phyloP scores from a whole-genome alignment of 2,888 invertebrate genomes.

The Magallana nippona region DNA sequence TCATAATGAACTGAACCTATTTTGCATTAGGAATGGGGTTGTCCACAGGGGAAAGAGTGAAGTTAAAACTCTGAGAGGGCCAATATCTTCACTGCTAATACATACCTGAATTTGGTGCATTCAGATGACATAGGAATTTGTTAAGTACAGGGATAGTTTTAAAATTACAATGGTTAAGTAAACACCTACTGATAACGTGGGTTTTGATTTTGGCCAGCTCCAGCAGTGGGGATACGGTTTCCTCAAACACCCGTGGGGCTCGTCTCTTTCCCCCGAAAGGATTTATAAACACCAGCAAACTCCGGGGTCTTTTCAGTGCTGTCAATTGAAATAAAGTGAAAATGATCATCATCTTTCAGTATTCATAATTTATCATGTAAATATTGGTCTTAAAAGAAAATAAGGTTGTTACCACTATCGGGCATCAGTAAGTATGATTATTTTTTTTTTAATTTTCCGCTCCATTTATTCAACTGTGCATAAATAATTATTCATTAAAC shows the following conservation, averaged over 20 bases:
- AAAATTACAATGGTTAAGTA: neutral
- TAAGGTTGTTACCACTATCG: neutral
- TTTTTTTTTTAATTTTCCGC: no score
- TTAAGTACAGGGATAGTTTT: neutral
- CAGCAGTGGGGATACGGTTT: conserved; percentile 84
- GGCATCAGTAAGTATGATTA: neutral
- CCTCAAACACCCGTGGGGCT: conserved; percentile 87
- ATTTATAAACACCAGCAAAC: conserved; percentile 89
- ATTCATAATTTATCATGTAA: neutral
- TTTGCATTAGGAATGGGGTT: no score
- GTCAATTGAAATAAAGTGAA: conserved; percentile 7
- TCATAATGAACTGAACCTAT: neutral
- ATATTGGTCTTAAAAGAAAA: no score
- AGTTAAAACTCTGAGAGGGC: no score
- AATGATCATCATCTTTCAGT: neutral
- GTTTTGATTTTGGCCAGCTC: conserved; percentile 80
- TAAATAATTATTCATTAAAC: no score
- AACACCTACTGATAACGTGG: conserved; percentile 82
- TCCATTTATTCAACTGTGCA: no score
- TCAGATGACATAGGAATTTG: no score
- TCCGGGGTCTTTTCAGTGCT: conserved; percentile 83
- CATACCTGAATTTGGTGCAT: no score
- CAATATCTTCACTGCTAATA: no score
- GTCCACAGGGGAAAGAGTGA: no score
- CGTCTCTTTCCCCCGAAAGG: conserved; percentile 90